Evolutionary conservation across 2,797 vertebrate genomes (phyloP).

Genomic region (Sebastolobus alascanus): DNA sequence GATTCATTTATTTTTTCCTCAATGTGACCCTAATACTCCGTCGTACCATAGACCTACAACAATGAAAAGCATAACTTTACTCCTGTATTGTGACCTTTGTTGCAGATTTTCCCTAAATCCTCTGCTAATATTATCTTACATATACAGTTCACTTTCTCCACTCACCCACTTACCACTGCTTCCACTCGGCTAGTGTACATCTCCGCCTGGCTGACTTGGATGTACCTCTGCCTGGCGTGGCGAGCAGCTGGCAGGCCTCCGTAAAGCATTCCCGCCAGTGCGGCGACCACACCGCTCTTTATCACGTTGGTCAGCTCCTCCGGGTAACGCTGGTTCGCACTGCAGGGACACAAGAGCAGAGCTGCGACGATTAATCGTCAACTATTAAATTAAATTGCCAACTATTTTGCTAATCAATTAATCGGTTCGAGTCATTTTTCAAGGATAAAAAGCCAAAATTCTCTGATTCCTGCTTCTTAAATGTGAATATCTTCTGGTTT

Average conservation of each 20-base stretch:
- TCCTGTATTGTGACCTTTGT: neutral
- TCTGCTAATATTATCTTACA: too few species aligned
- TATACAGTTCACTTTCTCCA: neutral
- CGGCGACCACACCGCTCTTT: constrained; percentile 80
- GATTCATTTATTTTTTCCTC: too few species aligned
- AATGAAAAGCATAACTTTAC: neutral
- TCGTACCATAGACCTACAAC: too few species aligned
- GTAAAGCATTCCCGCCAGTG: constrained; percentile 86
- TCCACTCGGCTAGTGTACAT: constrained; percentile 89
- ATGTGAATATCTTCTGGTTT: too few species aligned
- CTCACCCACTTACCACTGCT: constrained; percentile 87
- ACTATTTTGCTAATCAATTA: too few species aligned
- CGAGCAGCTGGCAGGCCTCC: constrained; percentile 92
- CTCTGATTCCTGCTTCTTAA: too few species aligned
- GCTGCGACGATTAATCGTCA: too few species aligned
- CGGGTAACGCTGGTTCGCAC: constrained; percentile 77
- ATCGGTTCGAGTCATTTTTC: too few species aligned
- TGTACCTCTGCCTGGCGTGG: constrained; percentile 86
- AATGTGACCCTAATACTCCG: too few species aligned
- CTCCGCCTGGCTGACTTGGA: constrained; percentile 90
- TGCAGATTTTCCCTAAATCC: neutral
- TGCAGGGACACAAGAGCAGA: constrained; percentile 55
- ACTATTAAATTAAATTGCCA: too few species aligned
- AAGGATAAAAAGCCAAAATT: too few species aligned
- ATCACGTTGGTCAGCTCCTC: constrained; percentile 86